phyloP scores from a whole-genome alignment of 2,113 vertebrate species.

The Anoura caudifer region DNA sequence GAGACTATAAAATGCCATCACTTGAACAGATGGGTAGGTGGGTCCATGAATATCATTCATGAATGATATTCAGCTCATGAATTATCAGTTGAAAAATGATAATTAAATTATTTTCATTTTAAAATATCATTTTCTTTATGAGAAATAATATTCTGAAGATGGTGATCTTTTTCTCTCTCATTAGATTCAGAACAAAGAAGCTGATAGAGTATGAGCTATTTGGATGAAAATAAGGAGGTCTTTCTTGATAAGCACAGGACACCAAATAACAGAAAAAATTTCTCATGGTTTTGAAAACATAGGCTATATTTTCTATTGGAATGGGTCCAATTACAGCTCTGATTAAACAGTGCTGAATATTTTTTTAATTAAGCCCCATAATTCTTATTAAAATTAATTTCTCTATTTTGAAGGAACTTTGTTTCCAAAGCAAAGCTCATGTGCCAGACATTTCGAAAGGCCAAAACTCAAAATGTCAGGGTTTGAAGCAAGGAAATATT shows the following conservation, averaged over 20 bases:
- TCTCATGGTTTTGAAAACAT: neutral
- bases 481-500: neutral
- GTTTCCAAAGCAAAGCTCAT: neutral
- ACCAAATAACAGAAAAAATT: neutral
- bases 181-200: neutral
- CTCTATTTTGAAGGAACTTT: neutral
- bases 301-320: neutral
- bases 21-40: neutral
- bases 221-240: neutral
- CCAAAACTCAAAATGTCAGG: neutral
- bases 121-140: neutral
- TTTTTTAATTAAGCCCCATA: neutral
- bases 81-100: neutral
- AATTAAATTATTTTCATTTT: neutral
- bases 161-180: neutral
- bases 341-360: neutral
- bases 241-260: neutral
- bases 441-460: neutral
- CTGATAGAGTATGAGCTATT: neutral
- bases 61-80: neutral
- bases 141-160: neutral
- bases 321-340: neutral
- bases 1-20: neutral
- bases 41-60: too few relatives aligned
- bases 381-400: neutral